Evolutionary conservation across 2,797 vertebrate genomes (phyloP).

Genomic region (Cossypha heuglini): DNA sequence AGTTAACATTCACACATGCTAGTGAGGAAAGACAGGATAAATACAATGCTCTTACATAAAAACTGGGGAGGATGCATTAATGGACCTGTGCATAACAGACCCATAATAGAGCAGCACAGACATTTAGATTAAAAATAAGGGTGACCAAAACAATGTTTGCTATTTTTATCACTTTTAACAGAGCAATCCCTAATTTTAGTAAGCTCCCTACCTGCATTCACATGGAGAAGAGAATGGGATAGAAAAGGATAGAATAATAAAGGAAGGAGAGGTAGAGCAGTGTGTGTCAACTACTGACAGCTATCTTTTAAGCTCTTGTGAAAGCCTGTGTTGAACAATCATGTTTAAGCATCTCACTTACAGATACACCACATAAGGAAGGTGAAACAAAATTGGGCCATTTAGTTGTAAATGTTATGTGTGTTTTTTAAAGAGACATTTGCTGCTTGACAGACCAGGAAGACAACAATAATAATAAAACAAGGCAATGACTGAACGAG

Average conservation of each 20-base stretch:
- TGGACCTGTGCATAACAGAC: conserved; percentile 3
- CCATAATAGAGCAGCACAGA: conserved; percentile 43
- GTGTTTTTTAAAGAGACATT: not conserved
- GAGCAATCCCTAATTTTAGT: conserved; percentile 34
- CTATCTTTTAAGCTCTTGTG: not conserved
- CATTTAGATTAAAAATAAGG: conserved; percentile 38
- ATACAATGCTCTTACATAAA: conserved; percentile 43
- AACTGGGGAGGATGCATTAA: conserved; percentile 60
- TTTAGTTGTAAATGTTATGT: not conserved
- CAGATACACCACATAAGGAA: not conserved
- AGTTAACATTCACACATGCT: conserved; percentile 40
- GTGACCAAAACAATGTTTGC: not conserved
- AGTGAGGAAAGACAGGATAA: conserved; percentile 36
- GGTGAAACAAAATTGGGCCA: not conserved
- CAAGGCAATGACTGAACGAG: not conserved
- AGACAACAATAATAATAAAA: not conserved
- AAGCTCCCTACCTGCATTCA: conserved; percentile 20
- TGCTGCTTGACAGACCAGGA: not conserved
- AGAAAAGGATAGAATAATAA: not conserved
- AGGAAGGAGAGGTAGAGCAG: not conserved
- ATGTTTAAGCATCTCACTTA: not conserved
- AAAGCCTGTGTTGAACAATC: not conserved
- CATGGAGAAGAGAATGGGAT: conserved; percentile 14
- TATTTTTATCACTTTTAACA: conserved; percentile 47
- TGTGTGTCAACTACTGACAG: not conserved